Conservation (phyloP, 2,113 vertebrate species). For the Corydoras sp. region DNA sequence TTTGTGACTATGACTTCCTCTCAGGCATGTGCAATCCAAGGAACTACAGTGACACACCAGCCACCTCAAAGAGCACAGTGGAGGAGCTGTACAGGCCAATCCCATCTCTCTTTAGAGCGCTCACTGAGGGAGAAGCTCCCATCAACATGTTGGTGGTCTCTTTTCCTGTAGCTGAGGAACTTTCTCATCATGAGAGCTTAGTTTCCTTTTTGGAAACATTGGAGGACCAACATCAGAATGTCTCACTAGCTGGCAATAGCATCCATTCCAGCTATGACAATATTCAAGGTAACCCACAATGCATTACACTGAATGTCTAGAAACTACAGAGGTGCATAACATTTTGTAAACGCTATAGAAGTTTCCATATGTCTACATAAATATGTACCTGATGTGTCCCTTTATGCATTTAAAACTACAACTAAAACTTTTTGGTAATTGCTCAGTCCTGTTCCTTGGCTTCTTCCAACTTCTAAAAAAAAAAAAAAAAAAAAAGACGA, state of each 20-base stretch:
- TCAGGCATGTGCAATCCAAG: slow-evolving; percentile 97
- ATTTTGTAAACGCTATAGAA: too few relatives aligned
- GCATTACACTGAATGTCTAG: too few relatives aligned
- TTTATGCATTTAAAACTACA: too few relatives aligned
- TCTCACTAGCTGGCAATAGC: slow-evolving; percentile 85
- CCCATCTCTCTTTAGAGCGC: slow-evolving; percentile 91
- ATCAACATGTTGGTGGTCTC: slow-evolving; percentile 95
- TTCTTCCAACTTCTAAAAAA: too few relatives aligned
- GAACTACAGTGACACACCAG: slow-evolving; percentile 94
- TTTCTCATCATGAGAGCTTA: slow-evolving; percentile 89
- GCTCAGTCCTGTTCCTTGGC: too few relatives aligned
- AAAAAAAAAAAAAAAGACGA: too few relatives aligned
- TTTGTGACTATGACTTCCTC: background rate
- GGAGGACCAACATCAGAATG: slow-evolving; percentile 77
- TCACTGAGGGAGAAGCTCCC: slow-evolving; percentile 89
- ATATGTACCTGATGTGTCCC: too few relatives aligned
- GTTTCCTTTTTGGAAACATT: slow-evolving; percentile 84
- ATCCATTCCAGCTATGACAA: slow-evolving; percentile 80
- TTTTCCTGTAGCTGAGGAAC: slow-evolving; percentile 91
- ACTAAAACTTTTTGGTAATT: too few relatives aligned
- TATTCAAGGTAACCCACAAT: slow-evolving; percentile 73
- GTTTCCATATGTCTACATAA: too few relatives aligned
- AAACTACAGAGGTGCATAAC: too few relatives aligned
- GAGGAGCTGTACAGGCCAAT: slow-evolving; percentile 95
- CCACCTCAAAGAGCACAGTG: slow-evolving; percentile 95